Percentiles rank a stretch among this genome's conserved stretches.
phyloP scores from a whole-genome alignment of 2,113 vertebrate genomes.

The Serinus canaria region DNA sequence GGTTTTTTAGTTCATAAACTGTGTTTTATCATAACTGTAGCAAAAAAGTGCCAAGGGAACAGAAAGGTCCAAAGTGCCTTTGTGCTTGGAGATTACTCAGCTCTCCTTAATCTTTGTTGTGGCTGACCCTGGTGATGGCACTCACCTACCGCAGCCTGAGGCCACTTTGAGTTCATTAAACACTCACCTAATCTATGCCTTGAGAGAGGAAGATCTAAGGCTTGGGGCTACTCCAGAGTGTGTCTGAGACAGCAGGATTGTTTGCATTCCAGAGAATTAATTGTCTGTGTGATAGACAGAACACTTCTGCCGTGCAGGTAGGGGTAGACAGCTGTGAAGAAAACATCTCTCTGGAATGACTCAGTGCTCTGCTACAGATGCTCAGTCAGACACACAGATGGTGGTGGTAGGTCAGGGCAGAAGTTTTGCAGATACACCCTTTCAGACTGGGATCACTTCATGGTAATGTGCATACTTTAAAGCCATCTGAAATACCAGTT shows the following conservation, averaged over 20 bases:
- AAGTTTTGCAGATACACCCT: fast-evolving
- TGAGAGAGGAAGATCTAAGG: background rate
- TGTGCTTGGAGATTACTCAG: background rate
- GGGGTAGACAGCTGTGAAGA: background rate
- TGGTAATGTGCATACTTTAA: background rate
- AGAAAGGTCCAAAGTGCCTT: background rate
- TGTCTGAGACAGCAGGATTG: background rate
- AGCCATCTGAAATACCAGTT: background rate
- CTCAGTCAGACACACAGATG: background rate
- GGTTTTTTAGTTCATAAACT: background rate
- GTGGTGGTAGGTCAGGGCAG: background rate
- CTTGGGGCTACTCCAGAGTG: background rate
- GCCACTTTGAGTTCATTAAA: background rate
- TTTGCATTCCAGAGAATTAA: background rate
- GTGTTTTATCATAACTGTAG: background rate
- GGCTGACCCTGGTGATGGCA: background rate
- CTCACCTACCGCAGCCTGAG: background rate
- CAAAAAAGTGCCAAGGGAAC: background rate
- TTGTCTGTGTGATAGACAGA: background rate
- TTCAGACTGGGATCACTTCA: background rate
- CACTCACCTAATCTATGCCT: background rate
- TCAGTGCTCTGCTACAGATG: fast-evolving
- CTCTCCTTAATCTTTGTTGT: background rate
- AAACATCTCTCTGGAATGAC: background rate
- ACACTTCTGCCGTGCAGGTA: background rate